phyloP scores from a whole-genome alignment of 2,113 vertebrate species.

The Hystrix cristata region DNA sequence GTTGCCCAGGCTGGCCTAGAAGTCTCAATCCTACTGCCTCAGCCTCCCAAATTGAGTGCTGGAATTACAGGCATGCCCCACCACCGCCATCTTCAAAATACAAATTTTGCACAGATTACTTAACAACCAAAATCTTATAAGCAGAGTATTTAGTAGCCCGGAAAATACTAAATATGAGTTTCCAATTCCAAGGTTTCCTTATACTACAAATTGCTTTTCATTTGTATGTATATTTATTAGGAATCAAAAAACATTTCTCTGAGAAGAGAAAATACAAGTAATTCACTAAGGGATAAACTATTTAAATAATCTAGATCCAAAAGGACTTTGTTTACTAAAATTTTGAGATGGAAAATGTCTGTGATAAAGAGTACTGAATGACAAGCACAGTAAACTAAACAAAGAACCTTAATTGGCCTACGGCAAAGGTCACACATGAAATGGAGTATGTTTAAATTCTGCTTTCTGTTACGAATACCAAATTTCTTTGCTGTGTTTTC shows the following conservation, averaged over 20 bases:
- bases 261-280: constrained; percentile 12
- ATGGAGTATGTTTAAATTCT: constrained; percentile 23
- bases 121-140: background rate
- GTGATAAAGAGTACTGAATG: constrained; percentile 16
- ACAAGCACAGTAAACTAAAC: constrained; percentile 24
- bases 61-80: background rate
- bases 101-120: constrained; percentile 28
- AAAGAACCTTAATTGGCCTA: background rate
- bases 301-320: background rate
- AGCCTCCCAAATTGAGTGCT: background rate
- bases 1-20: background rate
- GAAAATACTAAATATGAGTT: constrained; percentile 1
- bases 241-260: constrained; percentile 2
- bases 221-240: background rate
- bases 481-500: constrained; percentile 1
- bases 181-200: background rate
- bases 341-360: background rate
- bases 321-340: constrained; percentile 16
- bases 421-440: constrained; percentile 33
- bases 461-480: background rate
- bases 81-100: background rate
- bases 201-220: background rate
- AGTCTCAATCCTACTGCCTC: background rate
- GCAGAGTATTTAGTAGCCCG: constrained; percentile 5
- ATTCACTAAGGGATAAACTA: constrained; percentile 37